Percentiles rank a stretch among this genome's conserved stretches.
Conservation (phyloP, 2,113 vertebrate species). For the Motacilla alba region DNA sequence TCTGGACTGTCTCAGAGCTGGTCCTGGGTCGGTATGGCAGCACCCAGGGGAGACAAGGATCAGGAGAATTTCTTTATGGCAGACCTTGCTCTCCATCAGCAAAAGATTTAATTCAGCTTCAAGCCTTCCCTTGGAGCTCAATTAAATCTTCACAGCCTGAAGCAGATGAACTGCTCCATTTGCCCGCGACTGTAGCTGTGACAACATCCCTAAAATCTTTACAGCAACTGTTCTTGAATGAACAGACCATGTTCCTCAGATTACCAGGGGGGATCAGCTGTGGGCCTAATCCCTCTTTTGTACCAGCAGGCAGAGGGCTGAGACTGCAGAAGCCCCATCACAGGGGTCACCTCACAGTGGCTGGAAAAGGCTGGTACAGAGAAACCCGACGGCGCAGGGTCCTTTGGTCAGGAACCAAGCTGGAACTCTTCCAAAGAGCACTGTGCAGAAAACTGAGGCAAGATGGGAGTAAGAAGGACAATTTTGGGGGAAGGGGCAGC, state of each 20-base stretch:
- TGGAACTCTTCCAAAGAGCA: neutral
- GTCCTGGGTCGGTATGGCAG: neutral
- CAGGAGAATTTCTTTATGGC: neutral
- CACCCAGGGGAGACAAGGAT: neutral
- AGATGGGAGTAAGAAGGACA: neutral
- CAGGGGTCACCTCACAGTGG: neutral
- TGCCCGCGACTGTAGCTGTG: neutral
- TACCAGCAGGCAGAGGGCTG: neutral
- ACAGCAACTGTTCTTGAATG: constrained; percentile 3
- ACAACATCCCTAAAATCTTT: neutral
- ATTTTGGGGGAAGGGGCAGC: fast-evolving
- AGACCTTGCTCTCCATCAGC: neutral
- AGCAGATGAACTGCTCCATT: neutral
- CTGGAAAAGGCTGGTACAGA: neutral
- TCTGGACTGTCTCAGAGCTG: neutral
- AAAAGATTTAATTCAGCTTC: neutral
- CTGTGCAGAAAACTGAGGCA: neutral
- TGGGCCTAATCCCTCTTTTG: neutral
- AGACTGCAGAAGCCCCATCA: neutral
- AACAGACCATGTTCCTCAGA: neutral
- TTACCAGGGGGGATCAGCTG: neutral
- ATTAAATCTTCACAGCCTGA: constrained; percentile 44
- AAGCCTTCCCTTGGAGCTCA: constrained; percentile 15
- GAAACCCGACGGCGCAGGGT: fast-evolving
- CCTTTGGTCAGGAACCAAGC: neutral